These are phyloP conservation scores for Hanleya hanleyi DNA, from an alignment of 2,888 invertebrate genomes.

Conservation along the genomic window DNA sequence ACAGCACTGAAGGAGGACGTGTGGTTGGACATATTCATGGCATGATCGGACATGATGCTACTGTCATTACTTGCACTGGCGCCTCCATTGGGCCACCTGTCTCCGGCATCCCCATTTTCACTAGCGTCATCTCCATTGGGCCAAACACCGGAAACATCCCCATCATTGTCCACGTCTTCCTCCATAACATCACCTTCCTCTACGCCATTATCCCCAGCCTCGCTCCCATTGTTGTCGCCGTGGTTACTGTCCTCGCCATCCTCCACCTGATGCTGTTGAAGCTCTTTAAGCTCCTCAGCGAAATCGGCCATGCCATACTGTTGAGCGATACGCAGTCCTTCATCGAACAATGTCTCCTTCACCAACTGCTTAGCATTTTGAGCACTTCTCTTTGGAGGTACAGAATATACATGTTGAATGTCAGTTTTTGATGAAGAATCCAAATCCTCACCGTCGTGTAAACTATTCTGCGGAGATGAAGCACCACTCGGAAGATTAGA, in stretches of 20 bases:
- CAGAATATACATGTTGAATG: constrained; percentile 16
- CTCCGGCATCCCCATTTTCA: background rate
- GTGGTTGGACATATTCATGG: too few species aligned
- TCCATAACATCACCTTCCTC: too few species aligned
- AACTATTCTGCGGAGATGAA: constrained; percentile 31
- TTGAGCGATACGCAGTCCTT: constrained; percentile 75
- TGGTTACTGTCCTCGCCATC: constrained; percentile 6
- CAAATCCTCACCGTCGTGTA: background rate
- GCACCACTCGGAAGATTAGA: constrained; percentile 45
- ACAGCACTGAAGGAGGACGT: too few species aligned
- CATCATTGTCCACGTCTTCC: too few species aligned
- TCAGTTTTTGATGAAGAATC: constrained; percentile 17
- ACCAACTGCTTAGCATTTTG: constrained; percentile 53
- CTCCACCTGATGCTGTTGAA: constrained; percentile 34
- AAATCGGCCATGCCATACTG: constrained; percentile 71
- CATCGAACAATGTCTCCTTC: constrained; percentile 74
- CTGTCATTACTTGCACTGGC: too few species aligned
- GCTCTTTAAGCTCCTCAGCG: constrained; percentile 62
- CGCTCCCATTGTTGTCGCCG: too few species aligned
- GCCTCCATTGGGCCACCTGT: too few species aligned
- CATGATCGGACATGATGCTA: too few species aligned
- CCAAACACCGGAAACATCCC: too few species aligned
- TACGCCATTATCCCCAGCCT: too few species aligned
- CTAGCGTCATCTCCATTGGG: background rate
- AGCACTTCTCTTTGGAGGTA: constrained; percentile 21